A percentile compares a stretch with the other conserved stretches of the same genome.
phyloP scores from a whole-genome alignment of 2,888 invertebrate species.

The Yponomeuta evonymella region DNA sequence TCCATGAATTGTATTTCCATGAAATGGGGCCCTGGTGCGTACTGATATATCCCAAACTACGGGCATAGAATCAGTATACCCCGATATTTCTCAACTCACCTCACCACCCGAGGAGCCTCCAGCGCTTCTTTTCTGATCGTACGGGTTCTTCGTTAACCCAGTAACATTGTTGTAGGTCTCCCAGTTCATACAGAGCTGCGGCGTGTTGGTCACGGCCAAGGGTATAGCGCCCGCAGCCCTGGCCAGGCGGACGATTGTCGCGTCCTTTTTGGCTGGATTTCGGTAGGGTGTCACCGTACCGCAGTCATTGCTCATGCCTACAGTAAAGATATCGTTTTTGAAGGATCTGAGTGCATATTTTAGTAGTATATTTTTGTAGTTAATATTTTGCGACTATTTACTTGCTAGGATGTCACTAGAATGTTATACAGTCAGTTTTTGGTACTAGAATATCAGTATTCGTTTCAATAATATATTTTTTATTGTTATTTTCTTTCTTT shows the following conservation, averaged over 20 bases:
- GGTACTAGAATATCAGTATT: too few relatives aligned
- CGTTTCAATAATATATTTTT: too few relatives aligned
- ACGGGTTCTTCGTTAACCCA: constrained; percentile 92
- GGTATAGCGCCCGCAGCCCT: constrained; percentile 89
- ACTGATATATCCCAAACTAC: background rate
- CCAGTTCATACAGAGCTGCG: constrained; percentile 94
- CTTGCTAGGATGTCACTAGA: too few relatives aligned
- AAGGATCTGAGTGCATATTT: background rate
- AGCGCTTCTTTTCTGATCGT: constrained; percentile 85
- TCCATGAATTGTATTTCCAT: background rate
- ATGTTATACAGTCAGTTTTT: too few relatives aligned
- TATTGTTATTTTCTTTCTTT: too few relatives aligned
- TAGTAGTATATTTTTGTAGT: too few relatives aligned
- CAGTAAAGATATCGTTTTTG: constrained; percentile 17
- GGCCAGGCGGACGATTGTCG: constrained; percentile 81
- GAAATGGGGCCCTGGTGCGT: background rate
- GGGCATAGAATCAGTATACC: background rate
- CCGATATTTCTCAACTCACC: constrained; percentile 48
- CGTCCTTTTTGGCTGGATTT: constrained; percentile 82
- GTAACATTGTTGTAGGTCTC: constrained; percentile 92
- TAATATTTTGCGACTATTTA: too few relatives aligned
- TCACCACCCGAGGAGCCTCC: constrained; percentile 96
- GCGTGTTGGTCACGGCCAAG: constrained; percentile 91
- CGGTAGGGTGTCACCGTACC: constrained; percentile 78
- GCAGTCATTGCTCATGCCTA: constrained; percentile 85